These are phyloP conservation scores for Deilephila elpenor DNA, from an alignment of 2,888 invertebrate genomes.

Conservation along the genomic window DNA sequence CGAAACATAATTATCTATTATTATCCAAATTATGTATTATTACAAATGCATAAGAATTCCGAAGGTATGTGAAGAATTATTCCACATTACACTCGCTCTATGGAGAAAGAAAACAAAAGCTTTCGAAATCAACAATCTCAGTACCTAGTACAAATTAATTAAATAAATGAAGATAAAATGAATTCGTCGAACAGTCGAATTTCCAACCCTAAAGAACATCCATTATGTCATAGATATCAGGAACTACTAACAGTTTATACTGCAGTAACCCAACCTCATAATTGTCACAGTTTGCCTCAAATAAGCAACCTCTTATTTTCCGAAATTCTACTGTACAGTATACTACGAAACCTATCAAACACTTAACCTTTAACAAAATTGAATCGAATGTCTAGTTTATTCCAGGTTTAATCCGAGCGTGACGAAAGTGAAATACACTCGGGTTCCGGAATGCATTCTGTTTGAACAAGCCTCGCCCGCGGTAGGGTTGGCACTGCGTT, in stretches of 20 bases:
- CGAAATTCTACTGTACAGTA: neutral
- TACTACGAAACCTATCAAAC: neutral
- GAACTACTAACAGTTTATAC: no score
- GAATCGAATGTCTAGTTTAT: constrained; percentile 34
- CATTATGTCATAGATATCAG: no score
- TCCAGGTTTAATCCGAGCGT: constrained; percentile 59
- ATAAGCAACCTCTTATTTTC: neutral
- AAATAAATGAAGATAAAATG: no score
- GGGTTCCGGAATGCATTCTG: constrained; percentile 47
- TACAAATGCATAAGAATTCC: neutral
- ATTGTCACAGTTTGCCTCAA: no score
- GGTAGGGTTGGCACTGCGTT: constrained; percentile 9
- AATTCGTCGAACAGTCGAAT: no score
- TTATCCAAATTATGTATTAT: neutral
- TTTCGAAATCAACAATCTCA: no score
- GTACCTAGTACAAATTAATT: no score
- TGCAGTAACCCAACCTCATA: no score
- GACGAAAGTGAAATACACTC: constrained; percentile 67
- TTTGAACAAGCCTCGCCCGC: constrained; percentile 46
- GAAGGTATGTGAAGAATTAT: neutral
- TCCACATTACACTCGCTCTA: neutral
- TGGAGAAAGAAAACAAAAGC: no score
- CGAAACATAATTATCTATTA: neutral
- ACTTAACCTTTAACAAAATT: neutral
- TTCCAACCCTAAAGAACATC: no score